Evolutionary conservation across 2,888 invertebrate species (phyloP).

Genomic region (Iselma pallidipennis): DNA sequence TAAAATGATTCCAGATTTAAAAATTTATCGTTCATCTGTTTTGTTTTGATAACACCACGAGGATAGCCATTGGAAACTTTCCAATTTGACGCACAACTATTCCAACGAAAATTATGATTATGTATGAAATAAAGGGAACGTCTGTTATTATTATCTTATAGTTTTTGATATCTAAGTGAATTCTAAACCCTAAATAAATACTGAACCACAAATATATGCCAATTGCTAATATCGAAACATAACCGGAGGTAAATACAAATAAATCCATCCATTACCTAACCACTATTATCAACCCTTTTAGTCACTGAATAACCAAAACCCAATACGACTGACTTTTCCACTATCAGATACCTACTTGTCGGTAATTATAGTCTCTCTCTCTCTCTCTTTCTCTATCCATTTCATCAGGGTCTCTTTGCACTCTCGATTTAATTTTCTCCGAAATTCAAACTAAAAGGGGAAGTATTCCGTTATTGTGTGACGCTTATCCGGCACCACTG

Average conservation of each 20-base stretch:
- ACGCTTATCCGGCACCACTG: conserved; percentile 12
- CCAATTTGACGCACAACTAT: not conserved
- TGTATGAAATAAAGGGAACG: not conserved
- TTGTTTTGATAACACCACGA: too few species aligned
- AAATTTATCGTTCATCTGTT: too few species aligned
- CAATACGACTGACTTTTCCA: too few species aligned
- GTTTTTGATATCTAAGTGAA: not conserved
- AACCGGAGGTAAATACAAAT: too few species aligned
- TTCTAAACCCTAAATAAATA: too few species aligned
- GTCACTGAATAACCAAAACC: too few species aligned
- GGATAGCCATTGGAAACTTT: not conserved
- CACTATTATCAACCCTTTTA: too few species aligned
- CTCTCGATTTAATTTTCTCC: conserved; percentile 1
- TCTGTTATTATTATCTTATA: not conserved
- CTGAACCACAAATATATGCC: too few species aligned
- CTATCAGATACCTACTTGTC: not conserved
- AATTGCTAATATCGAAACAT: too few species aligned
- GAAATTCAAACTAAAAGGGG: not conserved
- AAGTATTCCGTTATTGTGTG: conserved; percentile 1
- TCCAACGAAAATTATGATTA: too few species aligned
- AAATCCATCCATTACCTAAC: too few species aligned
- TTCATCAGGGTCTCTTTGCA: not conserved
- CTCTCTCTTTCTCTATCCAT: not conserved
- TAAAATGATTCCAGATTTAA: too few species aligned
- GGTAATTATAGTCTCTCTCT: not conserved